Percentiles rank a stretch among this genome's conserved stretches.
Evolutionary conservation across 1,140 invertebrate genomes (phyloP).

Genomic region (Colletes gigas): DNA sequence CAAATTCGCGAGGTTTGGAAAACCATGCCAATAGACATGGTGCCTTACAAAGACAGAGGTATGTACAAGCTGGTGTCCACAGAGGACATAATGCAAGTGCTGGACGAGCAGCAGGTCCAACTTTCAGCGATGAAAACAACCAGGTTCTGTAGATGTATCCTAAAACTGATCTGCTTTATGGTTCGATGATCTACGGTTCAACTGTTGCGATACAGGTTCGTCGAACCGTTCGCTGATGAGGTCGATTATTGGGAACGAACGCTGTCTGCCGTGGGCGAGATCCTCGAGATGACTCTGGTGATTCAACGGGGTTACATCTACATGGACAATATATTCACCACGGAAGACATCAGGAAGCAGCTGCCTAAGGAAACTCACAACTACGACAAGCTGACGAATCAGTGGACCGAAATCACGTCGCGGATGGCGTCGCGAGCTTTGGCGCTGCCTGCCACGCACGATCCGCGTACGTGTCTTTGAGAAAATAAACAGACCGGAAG

Average conservation of each 20-base stretch:
- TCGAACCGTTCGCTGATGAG: constrained; percentile 82
- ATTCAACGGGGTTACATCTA: constrained; percentile 92
- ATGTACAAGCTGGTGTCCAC: constrained; percentile 83
- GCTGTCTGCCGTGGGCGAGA: constrained; percentile 89
- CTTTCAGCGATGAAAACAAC: constrained; percentile 92
- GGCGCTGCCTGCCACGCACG: constrained; percentile 72
- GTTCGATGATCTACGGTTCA: neutral
- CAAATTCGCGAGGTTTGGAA: constrained; percentile 88
- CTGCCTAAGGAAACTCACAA: constrained; percentile 88
- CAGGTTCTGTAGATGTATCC: constrained; percentile 66
- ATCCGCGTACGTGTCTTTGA: constrained; percentile 71
- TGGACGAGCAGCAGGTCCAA: constrained; percentile 89
- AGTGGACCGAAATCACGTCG: constrained; percentile 88
- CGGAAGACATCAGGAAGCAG: constrained; percentile 92
- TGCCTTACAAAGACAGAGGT: constrained; percentile 86
- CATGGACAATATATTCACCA: constrained; percentile 92
- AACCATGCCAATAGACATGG: constrained; percentile 86
- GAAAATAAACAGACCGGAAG: neutral
- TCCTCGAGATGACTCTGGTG: constrained; percentile 87
- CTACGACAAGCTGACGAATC: constrained; percentile 87
- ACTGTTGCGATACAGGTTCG: constrained; percentile 82
- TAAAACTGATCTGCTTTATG: neutral
- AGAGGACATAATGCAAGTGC: constrained; percentile 87
- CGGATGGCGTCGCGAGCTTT: constrained; percentile 69
- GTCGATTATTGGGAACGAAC: constrained; percentile 88